These are phyloP conservation scores for Microplitis manilae DNA, from an alignment of 2,888 invertebrate genomes.

Conservation along the genomic window DNA sequence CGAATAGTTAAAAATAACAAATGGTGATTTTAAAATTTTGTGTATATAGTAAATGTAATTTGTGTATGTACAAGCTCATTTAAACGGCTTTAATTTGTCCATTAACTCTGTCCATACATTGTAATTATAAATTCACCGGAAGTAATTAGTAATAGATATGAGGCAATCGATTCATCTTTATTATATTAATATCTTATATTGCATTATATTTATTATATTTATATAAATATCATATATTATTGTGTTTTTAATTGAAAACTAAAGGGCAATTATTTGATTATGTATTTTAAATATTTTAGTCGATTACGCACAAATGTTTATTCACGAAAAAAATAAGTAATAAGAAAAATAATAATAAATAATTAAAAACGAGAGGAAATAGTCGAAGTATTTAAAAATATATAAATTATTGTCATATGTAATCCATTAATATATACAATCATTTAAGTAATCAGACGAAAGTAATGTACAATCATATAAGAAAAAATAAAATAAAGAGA, in stretches of 20 bases:
- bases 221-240: not conserved
- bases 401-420: not conserved
- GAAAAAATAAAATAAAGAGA: not conserved
- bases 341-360: not conserved
- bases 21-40: not conserved
- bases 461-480: conserved; percentile 34
- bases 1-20: conserved; percentile 5
- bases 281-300: not conserved
- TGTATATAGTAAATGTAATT: conserved; percentile 34
- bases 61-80: conserved; percentile 42
- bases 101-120: conserved; percentile 52
- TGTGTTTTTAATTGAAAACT: conserved; percentile 2
- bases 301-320: conserved; percentile 37
- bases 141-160: conserved; percentile 27
- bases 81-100: conserved; percentile 53
- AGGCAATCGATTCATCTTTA: conserved; percentile 38
- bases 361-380: conserved; percentile 11
- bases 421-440: conserved; percentile 13
- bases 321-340: not conserved
- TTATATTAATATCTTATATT: conserved; percentile 12
- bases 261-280: not conserved
- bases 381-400: conserved; percentile 13
- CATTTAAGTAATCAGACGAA: conserved; percentile 28
- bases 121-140: conserved; percentile 45
- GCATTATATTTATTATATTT: not conserved